phyloP scores from a whole-genome alignment of 2,888 invertebrate genomes.

The Eupithecia inturbata region DNA sequence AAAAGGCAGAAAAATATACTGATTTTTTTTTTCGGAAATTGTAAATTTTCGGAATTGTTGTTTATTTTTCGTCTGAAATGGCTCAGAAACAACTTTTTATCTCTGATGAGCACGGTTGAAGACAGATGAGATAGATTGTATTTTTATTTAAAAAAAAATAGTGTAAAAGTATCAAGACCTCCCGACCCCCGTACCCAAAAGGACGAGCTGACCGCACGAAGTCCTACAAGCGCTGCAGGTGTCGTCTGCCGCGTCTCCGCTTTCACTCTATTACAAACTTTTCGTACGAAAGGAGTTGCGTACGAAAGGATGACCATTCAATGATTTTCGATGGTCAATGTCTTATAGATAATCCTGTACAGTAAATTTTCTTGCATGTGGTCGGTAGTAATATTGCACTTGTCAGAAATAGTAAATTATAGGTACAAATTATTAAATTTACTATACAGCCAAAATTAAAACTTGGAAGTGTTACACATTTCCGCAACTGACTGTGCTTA shows the following conservation, averaged over 20 bases:
- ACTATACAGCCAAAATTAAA: too few species aligned
- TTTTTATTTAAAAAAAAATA: not conserved
- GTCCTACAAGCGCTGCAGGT: conserved; percentile 77
- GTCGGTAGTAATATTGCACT: too few species aligned
- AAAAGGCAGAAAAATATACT: too few species aligned
- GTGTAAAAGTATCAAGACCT: conserved; percentile 18
- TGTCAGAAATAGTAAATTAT: too few species aligned
- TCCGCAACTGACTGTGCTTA: too few species aligned
- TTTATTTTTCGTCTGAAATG: too few species aligned
- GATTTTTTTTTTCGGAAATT: too few species aligned
- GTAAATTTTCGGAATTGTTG: too few species aligned
- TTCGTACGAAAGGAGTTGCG: conserved; percentile 4
- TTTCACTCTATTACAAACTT: conserved; percentile 54
- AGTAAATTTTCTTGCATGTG: too few species aligned
- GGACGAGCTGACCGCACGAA: conserved; percentile 70
- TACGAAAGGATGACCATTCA: not conserved
- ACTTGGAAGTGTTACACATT: too few species aligned
- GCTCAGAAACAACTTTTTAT: too few species aligned
- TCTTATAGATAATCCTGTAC: not conserved
- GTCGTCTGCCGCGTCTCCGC: conserved; percentile 68
- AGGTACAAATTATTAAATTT: too few species aligned
- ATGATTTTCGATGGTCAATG: not conserved
- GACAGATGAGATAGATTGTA: not conserved
- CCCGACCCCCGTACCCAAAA: not conserved
- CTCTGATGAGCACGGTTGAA: not conserved